A percentile compares a stretch with the other conserved stretches of the same genome.
Conservation (phyloP, 2,888 invertebrate genomes). For the Pristionchus maxplancki region DNA sequence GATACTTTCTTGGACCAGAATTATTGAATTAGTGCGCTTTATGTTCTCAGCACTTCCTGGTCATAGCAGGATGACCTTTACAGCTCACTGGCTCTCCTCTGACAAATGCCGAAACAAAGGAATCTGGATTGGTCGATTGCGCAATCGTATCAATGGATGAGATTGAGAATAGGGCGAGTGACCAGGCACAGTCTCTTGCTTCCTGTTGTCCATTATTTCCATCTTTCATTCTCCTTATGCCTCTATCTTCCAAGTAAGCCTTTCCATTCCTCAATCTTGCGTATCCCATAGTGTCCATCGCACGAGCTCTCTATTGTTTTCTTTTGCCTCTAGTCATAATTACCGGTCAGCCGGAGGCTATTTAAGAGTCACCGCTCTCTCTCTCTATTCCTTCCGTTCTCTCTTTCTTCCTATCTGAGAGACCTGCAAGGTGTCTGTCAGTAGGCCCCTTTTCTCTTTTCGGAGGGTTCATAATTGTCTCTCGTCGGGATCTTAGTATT, state of each 20-base stretch:
- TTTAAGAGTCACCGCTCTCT: neutral
- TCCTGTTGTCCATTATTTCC: neutral
- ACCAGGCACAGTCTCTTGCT: neutral
- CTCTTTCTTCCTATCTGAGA: conserved; percentile 5
- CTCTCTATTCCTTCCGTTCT: conserved; percentile 19
- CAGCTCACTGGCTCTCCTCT: neutral
- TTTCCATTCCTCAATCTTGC: neutral
- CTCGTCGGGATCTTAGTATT: conserved; percentile 38
- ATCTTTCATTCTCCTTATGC: neutral
- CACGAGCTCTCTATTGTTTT: conserved; percentile 25
- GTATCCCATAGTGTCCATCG: conserved; percentile 29
- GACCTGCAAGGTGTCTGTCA: conserved; percentile 21
- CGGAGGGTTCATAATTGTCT: conserved; percentile 27
- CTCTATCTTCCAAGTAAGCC: neutral
- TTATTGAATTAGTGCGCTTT: neutral
- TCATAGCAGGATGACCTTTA: neutral
- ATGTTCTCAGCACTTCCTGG: neutral
- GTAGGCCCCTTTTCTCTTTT: conserved; percentile 2
- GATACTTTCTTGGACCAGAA: neutral
- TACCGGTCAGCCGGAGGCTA: conserved; percentile 35
- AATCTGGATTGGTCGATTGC: conserved; percentile 16
- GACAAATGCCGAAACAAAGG: conserved; percentile 39
- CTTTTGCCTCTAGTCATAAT: conserved; percentile 7
- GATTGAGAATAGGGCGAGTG: neutral
- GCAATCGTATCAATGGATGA: conserved; percentile 36